These are phyloP conservation scores for Eulithis prunata DNA, from an alignment of 2,888 invertebrate species.

Conservation along the genomic window DNA sequence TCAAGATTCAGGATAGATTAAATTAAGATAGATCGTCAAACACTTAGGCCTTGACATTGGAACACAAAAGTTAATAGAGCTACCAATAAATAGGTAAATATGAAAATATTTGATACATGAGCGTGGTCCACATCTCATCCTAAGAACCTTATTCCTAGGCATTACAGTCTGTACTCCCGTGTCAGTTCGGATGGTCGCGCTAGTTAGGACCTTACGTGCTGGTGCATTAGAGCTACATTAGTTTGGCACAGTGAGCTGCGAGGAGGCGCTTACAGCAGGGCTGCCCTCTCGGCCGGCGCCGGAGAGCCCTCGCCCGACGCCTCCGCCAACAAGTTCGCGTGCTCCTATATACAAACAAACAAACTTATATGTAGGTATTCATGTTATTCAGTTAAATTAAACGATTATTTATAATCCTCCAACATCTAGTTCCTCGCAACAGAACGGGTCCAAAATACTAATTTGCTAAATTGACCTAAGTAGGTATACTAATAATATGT, in stretches of 20 bases:
- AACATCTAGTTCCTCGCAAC: too few species aligned
- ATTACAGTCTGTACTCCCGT: conserved; percentile 16
- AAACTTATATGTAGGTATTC: too few species aligned
- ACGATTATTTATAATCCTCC: too few species aligned
- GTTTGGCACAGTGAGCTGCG: conserved; percentile 25
- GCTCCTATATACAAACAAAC: conserved; percentile 45
- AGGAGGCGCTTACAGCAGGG: conserved; percentile 55
- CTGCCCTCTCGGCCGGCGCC: conserved; percentile 61
- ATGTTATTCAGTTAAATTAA: too few species aligned
- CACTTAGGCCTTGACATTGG: conserved; percentile 1
- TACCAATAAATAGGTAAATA: conserved; percentile 25
- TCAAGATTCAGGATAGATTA: conserved; percentile 1
- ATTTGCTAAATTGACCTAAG: too few species aligned
- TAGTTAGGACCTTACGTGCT: neutral
- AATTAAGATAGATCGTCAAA: neutral
- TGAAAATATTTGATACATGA: conserved; percentile 27
- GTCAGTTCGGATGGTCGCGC: neutral
- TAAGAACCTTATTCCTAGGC: conserved; percentile 10
- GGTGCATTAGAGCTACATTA: conserved; percentile 10
- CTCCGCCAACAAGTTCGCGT: conserved; percentile 58
- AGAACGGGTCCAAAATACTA: too few species aligned
- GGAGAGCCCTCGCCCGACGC: conserved; percentile 48
- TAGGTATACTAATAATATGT: too few species aligned
- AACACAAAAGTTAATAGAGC: conserved; percentile 4
- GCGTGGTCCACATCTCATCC: conserved; percentile 23